Percentiles rank a stretch among this genome's conserved stretches.
Conservation (phyloP, 1,140 invertebrate genomes). For the Drosophila erecta region DNA sequence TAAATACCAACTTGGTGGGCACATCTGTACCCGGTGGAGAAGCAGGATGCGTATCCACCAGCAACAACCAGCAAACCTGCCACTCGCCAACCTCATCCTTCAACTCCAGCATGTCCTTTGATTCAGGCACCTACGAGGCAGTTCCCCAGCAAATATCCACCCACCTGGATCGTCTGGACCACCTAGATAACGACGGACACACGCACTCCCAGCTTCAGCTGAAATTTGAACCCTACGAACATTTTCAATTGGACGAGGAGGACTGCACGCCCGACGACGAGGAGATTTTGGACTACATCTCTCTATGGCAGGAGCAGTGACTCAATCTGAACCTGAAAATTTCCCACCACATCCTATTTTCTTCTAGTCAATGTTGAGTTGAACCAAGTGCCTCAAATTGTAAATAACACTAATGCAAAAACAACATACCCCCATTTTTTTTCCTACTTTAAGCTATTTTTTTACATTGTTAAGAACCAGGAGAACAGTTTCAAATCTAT, state of each 20-base stretch:
- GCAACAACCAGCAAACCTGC: constrained; percentile 35
- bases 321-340: not conserved
- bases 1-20: constrained; percentile 53
- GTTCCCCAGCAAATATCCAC: constrained; percentile 66
- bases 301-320: constrained; percentile 92
- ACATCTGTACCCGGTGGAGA: not conserved
- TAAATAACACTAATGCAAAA: constrained; percentile 47
- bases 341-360: constrained; percentile 39
- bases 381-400: constrained; percentile 75
- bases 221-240: constrained; percentile 89
- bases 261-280: constrained; percentile 95
- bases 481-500: constrained; percentile 53
- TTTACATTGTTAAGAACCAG: constrained; percentile 39
- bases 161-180: constrained; percentile 14
- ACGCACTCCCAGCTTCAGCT: constrained; percentile 71
- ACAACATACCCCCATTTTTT: constrained; percentile 34
- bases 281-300: constrained; percentile 94
- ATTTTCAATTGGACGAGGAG: constrained; percentile 87
- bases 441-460: constrained; percentile 19
- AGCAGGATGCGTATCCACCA: not conserved
- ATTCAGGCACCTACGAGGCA: constrained; percentile 84
- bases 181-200: constrained; percentile 12
- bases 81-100: constrained; percentile 92
- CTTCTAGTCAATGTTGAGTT: constrained; percentile 72
- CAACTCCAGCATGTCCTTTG: constrained; percentile 89